Base-by-base conservation (phyloP, 2,113 vertebrate species). In the Megatriorchis doriae region DNA sequence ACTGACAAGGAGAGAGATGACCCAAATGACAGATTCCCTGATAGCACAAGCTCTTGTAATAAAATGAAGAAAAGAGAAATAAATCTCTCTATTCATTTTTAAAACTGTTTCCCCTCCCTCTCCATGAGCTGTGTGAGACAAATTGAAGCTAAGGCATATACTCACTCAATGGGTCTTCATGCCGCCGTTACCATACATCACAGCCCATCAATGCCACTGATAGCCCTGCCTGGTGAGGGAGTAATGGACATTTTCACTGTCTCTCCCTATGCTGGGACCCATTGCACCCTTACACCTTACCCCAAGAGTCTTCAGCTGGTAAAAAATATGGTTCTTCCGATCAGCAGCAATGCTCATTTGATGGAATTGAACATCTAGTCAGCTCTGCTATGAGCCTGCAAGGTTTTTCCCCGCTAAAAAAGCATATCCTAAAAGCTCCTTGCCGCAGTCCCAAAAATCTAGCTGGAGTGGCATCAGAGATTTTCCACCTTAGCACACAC, bases 21-120 rank as follows among this genome's bases (percentile, higher is more conserved):
- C 52, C 43, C 68, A 11, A 45, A 20, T 92, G 94, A 92, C 86
- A 92, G 78, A 88, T 85, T 58, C 71, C 66, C 43, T 38, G 80
- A 80, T 16, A 70, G 71, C 89, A 77, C 31, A 43, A 81, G 67
- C 93, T 62, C 15, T 0, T 36, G 11, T 53, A 74, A 81, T 91
- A 84, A 74, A 93, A 74, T 19, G 68, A 66, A 70, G 62, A 73
- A 81, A 61, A 70, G 55, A 79, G 47, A 95, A 91, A 95, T 90
- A 40, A 85, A 81, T 90, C 47, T 65, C 68, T 70, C 47, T 45
- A 42, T 84, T 75, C 42, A 87, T 95, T 90, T 96, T 90, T 92
- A 65, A 93, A 87, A 63, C 58, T 58, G 77, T 73, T 95, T 96
- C 63, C 34, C 75, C 89, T 93, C 83, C 84, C 84, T 90, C 63